Evolutionary conservation across 1,140 invertebrate genomes (phyloP).

Genomic region (Parapsyche elsis): DNA sequence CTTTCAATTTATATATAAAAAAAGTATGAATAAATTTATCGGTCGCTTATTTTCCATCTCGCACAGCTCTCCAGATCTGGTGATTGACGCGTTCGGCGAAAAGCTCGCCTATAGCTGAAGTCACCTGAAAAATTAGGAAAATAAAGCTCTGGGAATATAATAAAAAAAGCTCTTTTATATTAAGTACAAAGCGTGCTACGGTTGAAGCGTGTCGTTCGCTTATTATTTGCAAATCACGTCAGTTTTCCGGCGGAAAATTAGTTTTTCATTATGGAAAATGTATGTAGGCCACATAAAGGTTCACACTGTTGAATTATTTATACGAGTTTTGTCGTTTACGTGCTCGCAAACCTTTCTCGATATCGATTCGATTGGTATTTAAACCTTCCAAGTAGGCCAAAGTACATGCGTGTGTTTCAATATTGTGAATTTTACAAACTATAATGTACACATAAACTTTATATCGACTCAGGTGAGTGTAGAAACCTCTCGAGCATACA

Average conservation of each 20-base stretch:
- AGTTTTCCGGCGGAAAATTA: conserved; percentile 7
- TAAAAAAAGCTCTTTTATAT: conserved; percentile 1
- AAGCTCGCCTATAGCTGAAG: not conserved
- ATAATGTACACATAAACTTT: too few species aligned
- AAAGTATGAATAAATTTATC: conserved; percentile 49
- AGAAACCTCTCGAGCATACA: too few species aligned
- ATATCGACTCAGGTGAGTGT: too few species aligned
- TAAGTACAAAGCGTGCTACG: not conserved
- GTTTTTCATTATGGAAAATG: not conserved
- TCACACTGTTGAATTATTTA: not conserved
- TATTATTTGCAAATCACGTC: conserved; percentile 1
- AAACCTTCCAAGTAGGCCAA: not conserved
- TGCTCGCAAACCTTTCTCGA: not conserved
- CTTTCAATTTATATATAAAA: not conserved
- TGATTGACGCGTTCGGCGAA: conserved; percentile 25
- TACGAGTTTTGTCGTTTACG: not conserved
- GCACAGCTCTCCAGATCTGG: not conserved
- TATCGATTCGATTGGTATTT: not conserved
- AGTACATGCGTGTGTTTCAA: not conserved
- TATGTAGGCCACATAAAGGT: not conserved
- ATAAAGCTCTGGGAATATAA: not conserved
- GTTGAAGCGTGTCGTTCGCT: not conserved
- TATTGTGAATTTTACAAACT: too few species aligned
- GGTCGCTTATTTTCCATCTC: conserved; percentile 29
- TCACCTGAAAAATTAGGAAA: not conserved